Evolutionary conservation across 2,113 vertebrate species (phyloP).

Genomic region (Sialia sialis): DNA sequence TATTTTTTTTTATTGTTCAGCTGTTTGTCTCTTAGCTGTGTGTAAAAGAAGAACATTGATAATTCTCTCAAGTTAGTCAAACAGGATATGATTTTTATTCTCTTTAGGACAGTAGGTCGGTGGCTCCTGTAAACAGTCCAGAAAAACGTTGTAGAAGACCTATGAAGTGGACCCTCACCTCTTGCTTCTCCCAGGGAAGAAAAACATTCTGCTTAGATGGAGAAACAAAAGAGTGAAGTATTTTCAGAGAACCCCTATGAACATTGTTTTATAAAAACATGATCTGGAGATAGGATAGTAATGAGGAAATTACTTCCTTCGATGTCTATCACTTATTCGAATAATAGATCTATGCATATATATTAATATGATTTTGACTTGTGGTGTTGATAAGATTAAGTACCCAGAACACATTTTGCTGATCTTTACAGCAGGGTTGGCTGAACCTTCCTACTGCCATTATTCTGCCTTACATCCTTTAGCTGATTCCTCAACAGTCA

Average conservation of each 20-base stretch:
- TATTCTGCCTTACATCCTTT: not conserved
- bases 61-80: not conserved
- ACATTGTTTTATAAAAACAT: not conserved
- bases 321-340: not conserved
- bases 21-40: not conserved
- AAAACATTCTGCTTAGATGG: not conserved
- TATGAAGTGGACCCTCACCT: not conserved
- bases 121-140: not conserved
- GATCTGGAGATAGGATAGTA: not conserved
- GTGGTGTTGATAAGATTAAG: not conserved
- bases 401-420: not conserved
- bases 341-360: not conserved
- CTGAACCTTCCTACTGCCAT: not conserved
- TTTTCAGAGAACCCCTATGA: not conserved
- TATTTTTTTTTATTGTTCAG: not conserved
- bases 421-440: not conserved
- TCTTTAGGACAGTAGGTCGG: not conserved
- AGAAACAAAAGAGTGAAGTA: not conserved
- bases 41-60: not conserved
- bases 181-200: not conserved
- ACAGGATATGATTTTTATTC: not conserved
- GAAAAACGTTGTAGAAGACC: not conserved
- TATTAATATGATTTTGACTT: not conserved
- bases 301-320: not conserved
- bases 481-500: not conserved